phyloP scores from a whole-genome alignment of 2,797 vertebrate species.

The Sebastes melanostomus region DNA sequence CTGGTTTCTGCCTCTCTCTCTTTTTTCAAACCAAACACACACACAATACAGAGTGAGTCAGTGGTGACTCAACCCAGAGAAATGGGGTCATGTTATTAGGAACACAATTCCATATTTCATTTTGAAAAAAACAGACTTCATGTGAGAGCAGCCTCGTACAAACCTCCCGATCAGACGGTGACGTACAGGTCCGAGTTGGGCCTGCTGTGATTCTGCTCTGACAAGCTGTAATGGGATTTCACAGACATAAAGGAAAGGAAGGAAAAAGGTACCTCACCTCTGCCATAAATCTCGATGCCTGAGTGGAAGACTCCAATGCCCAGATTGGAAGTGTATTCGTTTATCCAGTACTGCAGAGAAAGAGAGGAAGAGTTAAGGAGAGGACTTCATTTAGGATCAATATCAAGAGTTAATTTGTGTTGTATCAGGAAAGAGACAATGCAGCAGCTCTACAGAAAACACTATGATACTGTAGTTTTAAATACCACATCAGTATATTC shows the following conservation, averaged over 20 bases:
- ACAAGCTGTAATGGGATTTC: background rate
- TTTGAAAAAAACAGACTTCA: conserved; percentile 41
- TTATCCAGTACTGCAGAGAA: conserved; percentile 92
- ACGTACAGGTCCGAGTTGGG: background rate
- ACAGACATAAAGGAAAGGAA: background rate
- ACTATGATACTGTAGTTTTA: background rate
- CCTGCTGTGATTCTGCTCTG: background rate
- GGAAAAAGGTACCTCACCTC: conserved; percentile 81
- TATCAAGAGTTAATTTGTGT: background rate
- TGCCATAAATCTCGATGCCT: conserved; percentile 94
- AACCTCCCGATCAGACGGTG: background rate
- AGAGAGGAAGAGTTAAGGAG: background rate
- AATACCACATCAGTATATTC: background rate
- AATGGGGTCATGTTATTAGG: conserved; percentile 54
- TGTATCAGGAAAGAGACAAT: background rate
- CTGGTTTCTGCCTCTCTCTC: conserved; percentile 25
- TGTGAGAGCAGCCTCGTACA: background rate
- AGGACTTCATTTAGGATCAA: background rate
- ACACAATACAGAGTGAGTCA: conserved; percentile 33
- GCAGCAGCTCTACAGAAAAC: background rate
- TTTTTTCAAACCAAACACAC: conserved; percentile 9
- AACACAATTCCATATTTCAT: conserved; percentile 33
- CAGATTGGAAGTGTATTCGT: conserved; percentile 95
- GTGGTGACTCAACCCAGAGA: conserved; percentile 61
- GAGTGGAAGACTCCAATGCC: conserved; percentile 97